Evolutionary conservation across 1,140 invertebrate species (phyloP), one percentile per base, ranked within the genome.

Genomic region (Battus philenor): DNA sequence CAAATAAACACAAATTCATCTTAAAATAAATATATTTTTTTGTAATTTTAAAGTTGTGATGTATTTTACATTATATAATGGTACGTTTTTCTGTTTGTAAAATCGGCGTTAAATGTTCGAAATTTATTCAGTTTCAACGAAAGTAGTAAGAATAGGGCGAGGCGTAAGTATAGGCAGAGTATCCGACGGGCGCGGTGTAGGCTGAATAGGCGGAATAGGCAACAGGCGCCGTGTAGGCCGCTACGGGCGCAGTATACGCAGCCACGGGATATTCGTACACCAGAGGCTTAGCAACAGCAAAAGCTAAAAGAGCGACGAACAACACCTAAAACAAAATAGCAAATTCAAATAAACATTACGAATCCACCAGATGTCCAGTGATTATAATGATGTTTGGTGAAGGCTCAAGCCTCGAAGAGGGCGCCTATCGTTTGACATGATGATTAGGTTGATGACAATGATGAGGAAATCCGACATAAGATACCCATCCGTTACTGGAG

Each of bases 231-330:
- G 77, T 72, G 55, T 87, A 86, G 0, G 77, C 64, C 1, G 69
- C 66, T 0, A 76, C 54, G 0, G 77, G 73, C 1, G 78, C 54
- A 5, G 68, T 64, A 62, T 83, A 85, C 1, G 68, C 52, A 4
- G 68, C 55, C 3, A 68, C 44, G 0, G 73, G 76, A 38, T 84
- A 86, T 17, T 76, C 73, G 24, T 78, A 51, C 16, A 86, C 64
- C n/a, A 80, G 66, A 13, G 88, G 88, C 64, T 86, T 86, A 31
- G 88, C 88, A 15, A 72, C 55, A 12, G 82, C 80, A 30, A 86
- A 71, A 50, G 85, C 87, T 68, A 88, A 49, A 10, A 88, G 47
- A 60, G 85, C 80, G 55, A 77, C 71, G 33, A 89, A 77, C 18
- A 88, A 49, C 41, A 89, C 67, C 88, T 89, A 65, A 73, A 30